Percentiles rank a stretch among this genome's conserved stretches.
Conservation (phyloP, 2,113 vertebrate genomes). For the Ammodramus savannarum region DNA sequence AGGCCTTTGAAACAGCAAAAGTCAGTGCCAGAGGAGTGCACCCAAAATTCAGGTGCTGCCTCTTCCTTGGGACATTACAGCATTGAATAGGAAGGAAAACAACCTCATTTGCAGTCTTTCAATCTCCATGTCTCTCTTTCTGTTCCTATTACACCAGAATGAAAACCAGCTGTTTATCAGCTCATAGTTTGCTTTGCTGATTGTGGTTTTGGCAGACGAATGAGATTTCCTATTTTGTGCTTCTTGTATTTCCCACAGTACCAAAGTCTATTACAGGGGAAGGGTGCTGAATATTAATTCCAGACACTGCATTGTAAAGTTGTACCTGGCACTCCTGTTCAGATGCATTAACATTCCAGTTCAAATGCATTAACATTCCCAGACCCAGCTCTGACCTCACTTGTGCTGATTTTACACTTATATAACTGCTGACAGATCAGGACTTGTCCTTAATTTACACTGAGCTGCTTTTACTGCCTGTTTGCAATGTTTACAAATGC, state of each 20-base stretch:
- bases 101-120: not conserved
- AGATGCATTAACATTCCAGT: conserved; percentile 24
- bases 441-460: conserved; percentile 29
- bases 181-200: not conserved
- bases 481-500: not conserved
- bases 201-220: not conserved
- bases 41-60: not conserved
- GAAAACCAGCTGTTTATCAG: conserved; percentile 1
- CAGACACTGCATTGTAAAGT: not conserved
- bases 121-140: not conserved
- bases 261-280: not conserved
- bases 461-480: not conserved
- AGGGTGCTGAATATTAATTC: conserved; percentile 19
- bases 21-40: not conserved
- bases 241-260: not conserved
- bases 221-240: not conserved
- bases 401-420: conserved; percentile 41
- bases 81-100: not conserved
- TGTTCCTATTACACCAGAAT: not conserved
- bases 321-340: conserved; percentile 14
- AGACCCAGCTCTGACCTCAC: conserved; percentile 4
- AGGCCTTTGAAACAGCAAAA: not conserved
- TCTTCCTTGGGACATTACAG: not conserved
- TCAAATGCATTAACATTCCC: conserved; percentile 40
- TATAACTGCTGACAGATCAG: conserved; percentile 20